Evolutionary conservation across 2,888 invertebrate species (phyloP), one percentile per base, ranked within the genome.

Genomic region (Oligia latruncula): DNA sequence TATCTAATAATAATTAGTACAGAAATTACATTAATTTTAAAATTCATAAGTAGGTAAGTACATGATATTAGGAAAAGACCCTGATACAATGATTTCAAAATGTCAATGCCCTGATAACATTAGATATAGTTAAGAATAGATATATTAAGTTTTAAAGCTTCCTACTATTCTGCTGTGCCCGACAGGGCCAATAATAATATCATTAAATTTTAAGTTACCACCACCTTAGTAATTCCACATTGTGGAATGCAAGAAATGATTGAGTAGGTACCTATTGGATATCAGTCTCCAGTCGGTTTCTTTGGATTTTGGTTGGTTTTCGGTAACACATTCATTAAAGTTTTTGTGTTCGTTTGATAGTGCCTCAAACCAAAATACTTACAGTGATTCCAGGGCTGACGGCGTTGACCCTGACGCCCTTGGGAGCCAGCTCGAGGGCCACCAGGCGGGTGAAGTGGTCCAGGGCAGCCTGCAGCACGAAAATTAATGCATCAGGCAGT

Each of bases 341-440:
- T 4, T 52, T 29, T 29, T 52, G 17, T n/a, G 23, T 3, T 71
- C 55, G 9, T 55, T 40, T 46, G 20, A 46, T 11, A 49, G 23
- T 29, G 20, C n/a, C 23, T 13, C 15, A 62, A 43, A 62, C 4
- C 23, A 60, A 35, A 60, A 55, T 66, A 83, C 92, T 98, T 29
- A 97, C 93, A 40, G 98, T 97, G 0, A 98, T 97, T 20, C 98
- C 98, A 35, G 98, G 98, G 90, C 98, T 98, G 35, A 98, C 98
- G 64, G 97, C 95, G 92, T 98, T 98, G 5, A 98, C 98, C 58
- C 98, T 94, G 4, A 98, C 97, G 8, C 94, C 96, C 88, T 97
- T 96, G 0, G 95, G 93, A 80, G 97, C 97, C 80, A 98, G 92
- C 92, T 98, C 98, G 74, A 98, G 93, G 2, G 98, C 98, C 8